phyloP scores from a whole-genome alignment of 2,113 vertebrate genomes.

The Psammodynastes pulverulentus region DNA sequence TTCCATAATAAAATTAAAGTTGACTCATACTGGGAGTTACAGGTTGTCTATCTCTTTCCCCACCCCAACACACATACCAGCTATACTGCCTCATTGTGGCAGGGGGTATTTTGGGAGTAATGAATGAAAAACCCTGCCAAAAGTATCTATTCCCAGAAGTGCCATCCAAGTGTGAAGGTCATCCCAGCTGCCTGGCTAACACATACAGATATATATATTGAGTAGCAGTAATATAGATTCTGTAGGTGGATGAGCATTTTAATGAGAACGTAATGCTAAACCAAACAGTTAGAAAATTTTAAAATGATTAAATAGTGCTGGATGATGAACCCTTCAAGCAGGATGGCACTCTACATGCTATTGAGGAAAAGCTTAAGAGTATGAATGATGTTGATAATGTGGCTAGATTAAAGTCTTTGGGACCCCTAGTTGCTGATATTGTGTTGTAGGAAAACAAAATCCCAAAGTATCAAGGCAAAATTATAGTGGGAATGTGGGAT shows the following conservation, averaged over 20 bases:
- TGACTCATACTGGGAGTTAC: neutral
- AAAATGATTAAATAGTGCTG: neutral
- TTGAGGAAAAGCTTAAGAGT: neutral
- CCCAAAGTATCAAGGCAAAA: neutral
- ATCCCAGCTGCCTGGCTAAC: neutral
- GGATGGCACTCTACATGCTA: neutral
- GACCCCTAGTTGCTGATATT: neutral
- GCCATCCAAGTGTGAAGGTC: neutral
- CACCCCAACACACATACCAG: neutral
- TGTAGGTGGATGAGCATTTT: neutral
- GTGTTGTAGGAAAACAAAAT: neutral
- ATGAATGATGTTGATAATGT: neutral
- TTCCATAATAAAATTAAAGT: neutral
- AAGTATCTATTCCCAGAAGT: neutral
- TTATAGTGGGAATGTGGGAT: neutral
- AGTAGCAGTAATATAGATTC: neutral
- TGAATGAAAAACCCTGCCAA: neutral
- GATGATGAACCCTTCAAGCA: neutral
- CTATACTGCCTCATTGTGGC: neutral
- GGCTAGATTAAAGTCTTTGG: neutral
- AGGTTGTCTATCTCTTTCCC: neutral
- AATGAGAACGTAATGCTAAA: neutral
- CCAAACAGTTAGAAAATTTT: neutral
- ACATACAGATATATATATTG: neutral
- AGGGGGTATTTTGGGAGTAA: neutral